Evolutionary conservation across 2,113 vertebrate species (phyloP).

Genomic region (Ranitomeya variabilis): DNA sequence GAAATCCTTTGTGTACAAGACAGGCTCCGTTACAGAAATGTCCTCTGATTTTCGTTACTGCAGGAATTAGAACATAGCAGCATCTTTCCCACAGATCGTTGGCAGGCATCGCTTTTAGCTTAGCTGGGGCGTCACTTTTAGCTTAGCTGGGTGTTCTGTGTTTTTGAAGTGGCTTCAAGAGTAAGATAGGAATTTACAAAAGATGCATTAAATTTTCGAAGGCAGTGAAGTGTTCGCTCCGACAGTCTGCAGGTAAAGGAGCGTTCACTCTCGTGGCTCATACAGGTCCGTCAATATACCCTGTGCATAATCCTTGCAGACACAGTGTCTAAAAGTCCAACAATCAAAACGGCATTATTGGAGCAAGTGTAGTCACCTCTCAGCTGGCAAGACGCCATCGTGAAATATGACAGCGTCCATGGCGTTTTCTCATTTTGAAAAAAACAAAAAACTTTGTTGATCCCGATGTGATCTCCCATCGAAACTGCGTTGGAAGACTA

Average conservation of each 20-base stretch:
- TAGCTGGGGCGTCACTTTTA: not conserved
- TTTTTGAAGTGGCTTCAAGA: constrained; percentile 25
- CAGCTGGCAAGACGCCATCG: constrained; percentile 32
- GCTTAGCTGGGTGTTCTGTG: not conserved
- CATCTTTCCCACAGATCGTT: constrained; percentile 14
- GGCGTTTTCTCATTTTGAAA: not conserved
- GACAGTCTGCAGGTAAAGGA: constrained; percentile 15
- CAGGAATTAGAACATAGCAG: constrained; percentile 44
- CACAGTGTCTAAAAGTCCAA: constrained; percentile 20
- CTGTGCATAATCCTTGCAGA: constrained; percentile 1
- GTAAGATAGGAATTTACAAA: constrained; percentile 11
- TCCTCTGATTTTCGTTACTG: constrained; percentile 27
- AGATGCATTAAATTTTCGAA: constrained; percentile 17
- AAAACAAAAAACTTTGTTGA: constrained; percentile 21
- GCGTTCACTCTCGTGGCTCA: not conserved
- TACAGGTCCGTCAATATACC: constrained; percentile 16
- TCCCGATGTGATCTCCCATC: constrained; percentile 18
- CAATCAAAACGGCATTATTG: constrained; percentile 1
- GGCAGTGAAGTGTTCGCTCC: constrained; percentile 13
- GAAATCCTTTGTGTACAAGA: not conserved
- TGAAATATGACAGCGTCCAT: not conserved
- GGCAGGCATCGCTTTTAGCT: not conserved
- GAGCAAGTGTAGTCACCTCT: constrained; percentile 9
- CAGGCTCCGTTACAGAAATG: not conserved
- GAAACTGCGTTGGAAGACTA: constrained; percentile 5